These are phyloP conservation scores for Nothobranchius furzeri DNA, from an alignment of 2,113 vertebrate genomes.

Conservation along the genomic window DNA sequence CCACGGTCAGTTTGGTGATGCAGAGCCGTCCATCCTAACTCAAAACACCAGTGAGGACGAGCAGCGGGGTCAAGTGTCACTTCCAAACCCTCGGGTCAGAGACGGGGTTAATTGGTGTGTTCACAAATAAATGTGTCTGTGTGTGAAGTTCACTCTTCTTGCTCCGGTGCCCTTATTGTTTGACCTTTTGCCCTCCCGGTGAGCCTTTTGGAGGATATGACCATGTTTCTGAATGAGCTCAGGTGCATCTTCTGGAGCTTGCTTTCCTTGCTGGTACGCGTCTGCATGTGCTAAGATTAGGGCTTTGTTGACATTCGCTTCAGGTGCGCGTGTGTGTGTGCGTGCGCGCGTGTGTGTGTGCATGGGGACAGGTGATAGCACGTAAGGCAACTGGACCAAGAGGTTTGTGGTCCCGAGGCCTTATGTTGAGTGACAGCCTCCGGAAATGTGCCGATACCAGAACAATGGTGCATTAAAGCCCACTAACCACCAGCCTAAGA, in stretches of 20 bases:
- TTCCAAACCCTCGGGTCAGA: conserved; percentile 44
- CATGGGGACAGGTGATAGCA: conserved; percentile 48
- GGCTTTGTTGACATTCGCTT: neutral
- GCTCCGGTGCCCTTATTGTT: conserved; percentile 15
- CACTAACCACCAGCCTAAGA: conserved; percentile 42
- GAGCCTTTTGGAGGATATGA: no score
- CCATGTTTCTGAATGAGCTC: neutral
- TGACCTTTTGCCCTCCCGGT: neutral
- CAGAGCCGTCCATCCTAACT: conserved; percentile 5
- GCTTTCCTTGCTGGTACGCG: conserved; percentile 21
- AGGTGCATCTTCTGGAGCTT: neutral
- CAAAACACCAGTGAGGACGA: conserved; percentile 20
- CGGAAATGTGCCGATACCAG: conserved; percentile 67
- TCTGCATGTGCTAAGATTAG: neutral
- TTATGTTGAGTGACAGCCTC: conserved; percentile 49
- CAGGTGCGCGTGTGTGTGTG: conserved; percentile 27
- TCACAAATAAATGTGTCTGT: conserved; percentile 19
- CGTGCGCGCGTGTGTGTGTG: conserved; percentile 29
- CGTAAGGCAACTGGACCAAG: conserved; percentile 39
- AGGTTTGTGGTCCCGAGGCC: conserved; percentile 38
- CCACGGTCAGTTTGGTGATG: conserved; percentile 12
- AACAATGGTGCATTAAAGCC: conserved; percentile 72
- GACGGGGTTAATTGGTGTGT: conserved; percentile 54
- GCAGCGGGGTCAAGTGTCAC: conserved; percentile 53
- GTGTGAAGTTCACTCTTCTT: conserved; percentile 23